Percentiles rank a stretch among this genome's conserved stretches.
These are phyloP conservation scores for Melikaiella ostensackeni DNA, from an alignment of 2,888 invertebrate genomes.

Conservation along the genomic window DNA sequence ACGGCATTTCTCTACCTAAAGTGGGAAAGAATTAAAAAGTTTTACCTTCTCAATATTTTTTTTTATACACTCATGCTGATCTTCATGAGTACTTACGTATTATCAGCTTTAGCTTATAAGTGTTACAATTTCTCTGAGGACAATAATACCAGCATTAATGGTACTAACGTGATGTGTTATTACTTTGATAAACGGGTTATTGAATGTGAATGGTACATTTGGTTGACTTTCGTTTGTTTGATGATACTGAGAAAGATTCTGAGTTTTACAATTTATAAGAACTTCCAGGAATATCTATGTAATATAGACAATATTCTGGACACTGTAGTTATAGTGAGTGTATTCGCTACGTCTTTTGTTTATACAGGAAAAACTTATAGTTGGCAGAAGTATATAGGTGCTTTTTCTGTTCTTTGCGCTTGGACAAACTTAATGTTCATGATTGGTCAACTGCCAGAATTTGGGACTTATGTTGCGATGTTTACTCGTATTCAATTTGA, in stretches of 20 bases:
- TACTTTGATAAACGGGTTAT: conserved; percentile 67
- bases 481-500: conserved; percentile 76
- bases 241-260: conserved; percentile 74
- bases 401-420: conserved; percentile 75
- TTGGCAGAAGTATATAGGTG: conserved; percentile 76
- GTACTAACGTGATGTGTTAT: conserved; percentile 64
- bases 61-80: conserved; percentile 72
- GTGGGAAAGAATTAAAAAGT: conserved; percentile 78
- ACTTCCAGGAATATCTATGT: conserved; percentile 72
- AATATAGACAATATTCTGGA: conserved; percentile 75
- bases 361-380: conserved; percentile 72
- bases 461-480: conserved; percentile 79
- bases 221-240: conserved; percentile 68
- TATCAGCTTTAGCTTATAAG: conserved; percentile 71
- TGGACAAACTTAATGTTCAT: conserved; percentile 77
- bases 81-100: conserved; percentile 72
- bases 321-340: conserved; percentile 69
- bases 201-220: conserved; percentile 71
- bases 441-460: conserved; percentile 77
- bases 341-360: conserved; percentile 72
- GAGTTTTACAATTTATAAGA: conserved; percentile 71
- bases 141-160: conserved; percentile 65
- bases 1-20: conserved; percentile 78
- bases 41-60: conserved; percentile 73
- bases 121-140: conserved; percentile 69